Base-by-base conservation (phyloP, 2,888 invertebrate genomes). In the Endotricha flammealis region DNA sequence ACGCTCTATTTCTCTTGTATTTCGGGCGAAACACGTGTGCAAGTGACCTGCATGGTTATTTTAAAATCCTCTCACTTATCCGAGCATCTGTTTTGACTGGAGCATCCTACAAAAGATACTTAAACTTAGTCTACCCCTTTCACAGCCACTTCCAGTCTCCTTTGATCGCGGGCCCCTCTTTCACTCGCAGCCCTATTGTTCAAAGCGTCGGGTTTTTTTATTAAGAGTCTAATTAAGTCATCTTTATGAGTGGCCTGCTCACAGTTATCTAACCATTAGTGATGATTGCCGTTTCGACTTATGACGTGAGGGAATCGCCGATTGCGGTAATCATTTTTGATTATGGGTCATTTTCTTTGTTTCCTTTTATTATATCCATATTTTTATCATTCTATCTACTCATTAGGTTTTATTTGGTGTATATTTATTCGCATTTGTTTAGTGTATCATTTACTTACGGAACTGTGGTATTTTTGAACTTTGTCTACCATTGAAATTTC, bases 221-320 rank as follows among this genome's bases (percentile, higher is more conserved):
- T 66, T 59, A 63, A 63, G 57, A 58, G 57, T 39, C 60, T 64
- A 67, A 74, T 74, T 72, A 68, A 59, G 61, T 39, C 41, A 38
- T 46, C 50, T 52, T 61, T 61, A 57, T 41, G 42, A 25, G 24
- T 25, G 16, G 5, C 16, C 41, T 29, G 45, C 42, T 43, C 42
- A 36, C 40, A 32, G 41, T 12, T 32, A 32, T 32, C 36, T 27
- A 12, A 11, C 22, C 13, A 17, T 30, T 36, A 30, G 11, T 32
- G 14, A 32, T 29, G 32, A 28, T 28, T 29, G 14, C 22, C 16
- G 29, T 5, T 24, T 12, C 17, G 23, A 14, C 24, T 33, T 31
- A 27, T 11, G 35, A 20, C 25, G 12, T 22, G 22, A 2, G 29
- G 16, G 14, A 12, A 30, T 27, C 22, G 22, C 20, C 20, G 14